Evolutionary conservation across 2,797 vertebrate species (phyloP).

Genomic region (Acropternis orthonyx): DNA sequence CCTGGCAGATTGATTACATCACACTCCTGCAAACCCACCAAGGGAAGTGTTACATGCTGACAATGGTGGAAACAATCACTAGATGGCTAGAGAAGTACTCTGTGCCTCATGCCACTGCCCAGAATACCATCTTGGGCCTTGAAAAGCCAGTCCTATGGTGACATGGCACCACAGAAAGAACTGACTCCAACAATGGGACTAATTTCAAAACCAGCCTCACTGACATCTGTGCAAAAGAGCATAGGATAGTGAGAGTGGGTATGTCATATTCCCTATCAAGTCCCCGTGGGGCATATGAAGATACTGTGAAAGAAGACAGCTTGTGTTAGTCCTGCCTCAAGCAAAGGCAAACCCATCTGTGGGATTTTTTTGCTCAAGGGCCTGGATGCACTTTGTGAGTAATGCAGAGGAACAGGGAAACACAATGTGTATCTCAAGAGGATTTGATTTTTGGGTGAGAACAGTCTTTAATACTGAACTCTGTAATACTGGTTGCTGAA

Average conservation of each 20-base stretch:
- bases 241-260: too few relatives aligned
- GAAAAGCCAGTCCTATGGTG: neutral
- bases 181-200: rapidly evolving
- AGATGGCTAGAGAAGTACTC: neutral
- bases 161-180: neutral
- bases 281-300: neutral
- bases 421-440: too few relatives aligned
- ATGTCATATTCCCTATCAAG: too few relatives aligned
- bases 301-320: neutral
- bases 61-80: neutral
- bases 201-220: neutral
- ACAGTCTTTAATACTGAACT: too few relatives aligned
- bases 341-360: neutral
- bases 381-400: neutral
- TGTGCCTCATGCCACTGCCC: neutral
- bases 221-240: too few relatives aligned
- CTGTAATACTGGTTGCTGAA: too few relatives aligned
- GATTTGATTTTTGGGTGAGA: too few relatives aligned
- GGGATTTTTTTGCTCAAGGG: neutral
- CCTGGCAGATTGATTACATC: neutral
- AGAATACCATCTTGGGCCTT: neutral
- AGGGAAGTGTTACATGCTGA: rapidly evolving
- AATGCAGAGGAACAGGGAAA: too few relatives aligned
- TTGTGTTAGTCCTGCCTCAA: neutral
- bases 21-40: rapidly evolving